Evolutionary conservation across 2,888 invertebrate genomes (phyloP), one percentile per base, ranked within the genome.

Genomic region (Galeruca laticollis): DNA sequence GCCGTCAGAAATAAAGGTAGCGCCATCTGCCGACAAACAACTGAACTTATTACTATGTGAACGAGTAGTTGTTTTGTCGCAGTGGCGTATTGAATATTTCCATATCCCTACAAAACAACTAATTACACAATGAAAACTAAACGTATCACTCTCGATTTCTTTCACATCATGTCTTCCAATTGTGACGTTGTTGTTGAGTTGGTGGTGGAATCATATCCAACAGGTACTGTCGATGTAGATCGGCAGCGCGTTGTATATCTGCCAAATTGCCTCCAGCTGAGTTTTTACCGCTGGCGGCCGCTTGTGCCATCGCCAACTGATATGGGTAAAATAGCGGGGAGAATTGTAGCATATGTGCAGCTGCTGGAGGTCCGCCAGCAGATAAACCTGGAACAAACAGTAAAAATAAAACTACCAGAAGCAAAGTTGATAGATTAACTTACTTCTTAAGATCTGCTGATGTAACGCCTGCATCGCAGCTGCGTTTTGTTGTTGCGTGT

Each of bases 191-290:
- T 76, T 88, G 88, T 20, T 86, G 86, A 26, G 87, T 84, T 68
- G 87, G 86, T 71, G 88, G 90, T 68, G 96, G 96, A 82, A 98
- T 96, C 96, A 98, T 97, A 86, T 98, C 98, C 73, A 98, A 90
- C 82, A 98, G 89, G 88, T 98, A 98, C 88, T 98, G 98, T 68
- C 98, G 89, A 87, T 98, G 98, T 75, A 95, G 88, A 84, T 95
- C 95, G 4, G 94, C 94, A 71, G 95, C 94, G 77, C 95, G 90
- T 84, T 95, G 95, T 84, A 95, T 73, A 78, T 96, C 95, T 0
- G 92, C 93, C 81, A 92, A 86, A 77, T 86, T 86, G 15, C 88
- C 88, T 76, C 89, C 84, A 2, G 88, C 88, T 88, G 85, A 52
- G 47, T 61, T 67, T 15, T 72, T 67, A 47, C 86, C 83, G 60